Percentiles rank a stretch among this genome's conserved stretches.
Evolutionary conservation across 2,113 vertebrate genomes (phyloP).

Genomic region (Brachypodius melanocephalos): DNA sequence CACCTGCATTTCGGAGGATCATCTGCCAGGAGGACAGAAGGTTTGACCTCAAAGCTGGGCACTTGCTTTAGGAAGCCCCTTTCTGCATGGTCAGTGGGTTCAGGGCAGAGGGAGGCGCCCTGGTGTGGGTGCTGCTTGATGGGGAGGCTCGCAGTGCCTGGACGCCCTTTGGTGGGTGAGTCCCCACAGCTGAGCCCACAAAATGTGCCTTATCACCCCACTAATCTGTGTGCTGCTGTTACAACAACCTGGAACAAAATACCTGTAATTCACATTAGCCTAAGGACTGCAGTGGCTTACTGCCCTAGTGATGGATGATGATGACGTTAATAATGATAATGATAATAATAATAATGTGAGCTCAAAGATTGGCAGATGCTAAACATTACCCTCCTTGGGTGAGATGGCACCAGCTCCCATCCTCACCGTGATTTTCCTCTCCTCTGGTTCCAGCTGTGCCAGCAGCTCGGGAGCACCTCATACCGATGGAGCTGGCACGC

Average conservation of each 20-base stretch:
- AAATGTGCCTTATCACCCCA: neutral
- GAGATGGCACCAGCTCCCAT: neutral
- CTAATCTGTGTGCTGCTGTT: fast-evolving
- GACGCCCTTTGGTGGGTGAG: neutral
- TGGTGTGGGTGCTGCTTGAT: neutral
- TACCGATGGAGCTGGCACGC: neutral
- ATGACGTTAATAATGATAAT: neutral
- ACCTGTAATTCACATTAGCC: neutral
- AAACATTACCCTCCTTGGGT: neutral
- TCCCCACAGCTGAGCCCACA: neutral
- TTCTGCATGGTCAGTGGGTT: fast-evolving
- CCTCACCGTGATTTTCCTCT: neutral
- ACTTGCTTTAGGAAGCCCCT: neutral
- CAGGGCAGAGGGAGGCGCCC: neutral
- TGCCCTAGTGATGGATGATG: neutral
- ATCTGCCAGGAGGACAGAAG: neutral
- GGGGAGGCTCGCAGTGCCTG: fast-evolving
- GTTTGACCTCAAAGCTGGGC: neutral
- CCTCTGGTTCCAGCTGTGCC: neutral
- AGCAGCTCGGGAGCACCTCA: neutral
- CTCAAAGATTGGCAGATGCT: neutral
- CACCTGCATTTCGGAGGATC: neutral
- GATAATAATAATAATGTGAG: neutral
- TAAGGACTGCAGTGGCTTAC: neutral
- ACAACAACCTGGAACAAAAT: neutral